Percentiles rank a stretch among this genome's conserved stretches.
Conservation (phyloP, 2,113 vertebrate species). For the Ariopsis seemanni region DNA sequence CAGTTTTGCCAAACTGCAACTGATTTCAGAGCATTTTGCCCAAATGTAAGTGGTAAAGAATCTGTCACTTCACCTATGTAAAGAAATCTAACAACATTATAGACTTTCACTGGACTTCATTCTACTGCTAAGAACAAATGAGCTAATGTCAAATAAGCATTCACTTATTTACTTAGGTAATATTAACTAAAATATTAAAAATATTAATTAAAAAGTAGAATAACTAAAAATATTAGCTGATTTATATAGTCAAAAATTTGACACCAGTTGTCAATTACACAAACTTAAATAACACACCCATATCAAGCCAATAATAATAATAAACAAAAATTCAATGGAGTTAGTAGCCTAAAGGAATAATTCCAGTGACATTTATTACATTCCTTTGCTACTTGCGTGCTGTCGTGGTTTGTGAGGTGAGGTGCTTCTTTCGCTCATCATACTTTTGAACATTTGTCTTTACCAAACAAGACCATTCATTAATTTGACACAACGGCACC, state of each 20-base stretch:
- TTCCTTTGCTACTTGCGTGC: background rate
- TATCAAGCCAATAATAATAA: background rate
- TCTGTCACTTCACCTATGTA: background rate
- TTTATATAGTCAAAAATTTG: background rate
- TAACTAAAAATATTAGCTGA: background rate
- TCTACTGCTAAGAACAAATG: background rate
- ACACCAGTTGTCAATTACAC: background rate
- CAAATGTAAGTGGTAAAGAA: background rate
- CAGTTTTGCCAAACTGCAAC: background rate
- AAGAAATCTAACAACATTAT: background rate
- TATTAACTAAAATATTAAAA: background rate
- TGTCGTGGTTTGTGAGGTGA: background rate
- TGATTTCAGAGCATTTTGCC: background rate
- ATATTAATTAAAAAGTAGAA: too few relatives aligned
- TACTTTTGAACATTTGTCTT: background rate
- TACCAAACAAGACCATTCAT: background rate
- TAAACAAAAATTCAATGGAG: background rate
- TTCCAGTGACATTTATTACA: background rate
- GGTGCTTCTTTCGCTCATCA: background rate
- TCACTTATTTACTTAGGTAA: background rate
- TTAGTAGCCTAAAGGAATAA: background rate
- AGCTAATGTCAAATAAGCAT: background rate
- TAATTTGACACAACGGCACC: background rate
- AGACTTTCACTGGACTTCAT: background rate
- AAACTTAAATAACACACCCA: background rate